Conservation (phyloP, 1,140 invertebrate species). For the Drosophila trapezifrons region DNA sequence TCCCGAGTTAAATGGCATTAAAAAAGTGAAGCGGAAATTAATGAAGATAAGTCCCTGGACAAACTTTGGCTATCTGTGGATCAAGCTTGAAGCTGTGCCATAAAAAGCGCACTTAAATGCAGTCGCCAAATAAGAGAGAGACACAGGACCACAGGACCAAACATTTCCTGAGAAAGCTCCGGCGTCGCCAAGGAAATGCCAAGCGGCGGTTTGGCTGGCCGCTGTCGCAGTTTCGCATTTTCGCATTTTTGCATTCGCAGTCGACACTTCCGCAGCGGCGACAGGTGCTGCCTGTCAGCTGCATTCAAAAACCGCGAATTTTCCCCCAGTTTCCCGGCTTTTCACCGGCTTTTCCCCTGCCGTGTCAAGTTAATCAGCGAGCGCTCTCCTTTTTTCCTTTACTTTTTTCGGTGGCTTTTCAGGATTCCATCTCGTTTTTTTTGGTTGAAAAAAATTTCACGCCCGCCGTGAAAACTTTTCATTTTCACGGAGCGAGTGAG, state of each 20-base stretch:
- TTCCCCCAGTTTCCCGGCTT: constrained; percentile 8
- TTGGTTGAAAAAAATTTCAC: constrained; percentile 57
- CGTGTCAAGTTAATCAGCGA: constrained; percentile 78
- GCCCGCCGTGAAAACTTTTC: constrained; percentile 69
- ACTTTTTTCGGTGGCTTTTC: constrained; percentile 39
- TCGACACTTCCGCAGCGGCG: constrained; percentile 45
- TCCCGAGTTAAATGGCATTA: constrained; percentile 26
- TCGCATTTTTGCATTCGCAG: constrained; percentile 16
- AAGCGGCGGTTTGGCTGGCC: constrained; percentile 40
- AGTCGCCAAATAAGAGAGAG: constrained; percentile 25
- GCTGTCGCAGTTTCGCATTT: constrained; percentile 15
- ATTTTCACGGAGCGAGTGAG: constrained; percentile 45
- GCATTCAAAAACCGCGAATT: constrained; percentile 69
- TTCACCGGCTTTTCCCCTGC: constrained; percentile 14
- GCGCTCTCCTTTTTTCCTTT: constrained; percentile 23
- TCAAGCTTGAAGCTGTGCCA: constrained; percentile 32
- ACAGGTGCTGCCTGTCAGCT: constrained; percentile 75
- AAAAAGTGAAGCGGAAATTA: constrained; percentile 39
- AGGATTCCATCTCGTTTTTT: constrained; percentile 27
- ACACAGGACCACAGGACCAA: constrained; percentile 28
- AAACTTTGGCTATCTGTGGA: constrained; percentile 45
- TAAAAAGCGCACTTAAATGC: constrained; percentile 46
- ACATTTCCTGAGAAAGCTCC: constrained; percentile 24
- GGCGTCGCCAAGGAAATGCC: constrained; percentile 54
- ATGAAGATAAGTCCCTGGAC: constrained; percentile 34